Evolutionary conservation across 64 coral and sea anemone species (phyloP).

Genomic region (Anthopleura sola): DNA sequence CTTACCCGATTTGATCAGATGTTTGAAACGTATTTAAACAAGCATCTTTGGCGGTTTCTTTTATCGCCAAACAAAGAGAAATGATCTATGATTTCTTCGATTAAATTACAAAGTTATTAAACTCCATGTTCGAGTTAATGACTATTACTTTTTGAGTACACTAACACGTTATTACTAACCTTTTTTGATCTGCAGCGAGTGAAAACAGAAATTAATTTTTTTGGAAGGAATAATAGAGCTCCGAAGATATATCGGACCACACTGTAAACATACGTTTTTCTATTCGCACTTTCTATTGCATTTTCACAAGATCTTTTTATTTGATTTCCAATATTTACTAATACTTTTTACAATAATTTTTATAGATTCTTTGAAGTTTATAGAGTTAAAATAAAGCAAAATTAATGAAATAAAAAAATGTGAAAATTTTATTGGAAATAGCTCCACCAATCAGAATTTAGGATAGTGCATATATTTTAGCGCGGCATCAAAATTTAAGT

Average conservation of each 20-base stretch:
- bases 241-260: no score
- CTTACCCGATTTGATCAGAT: background rate
- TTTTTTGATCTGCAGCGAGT: no score
- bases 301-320: background rate
- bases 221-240: no score
- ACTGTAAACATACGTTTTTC: background rate
- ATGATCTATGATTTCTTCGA: background rate
- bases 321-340: background rate
- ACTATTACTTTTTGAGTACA: no score
- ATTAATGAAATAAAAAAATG: background rate
- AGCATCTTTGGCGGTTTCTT: background rate
- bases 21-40: background rate
- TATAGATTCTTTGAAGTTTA: no score
- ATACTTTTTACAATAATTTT: no score
- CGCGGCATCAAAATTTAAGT: background rate
- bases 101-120: background rate
- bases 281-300: background rate
- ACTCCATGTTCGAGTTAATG: background rate
- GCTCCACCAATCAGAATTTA: background rate
- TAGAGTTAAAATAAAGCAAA: no score
- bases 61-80: background rate
- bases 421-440: background rate
- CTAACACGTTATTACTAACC: no score
- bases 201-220: no score
- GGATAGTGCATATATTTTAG: background rate